A percentile compares a stretch with the other conserved stretches of the same genome.
These are phyloP conservation scores for Dendroctonus valens DNA, from an alignment of 1,140 invertebrate genomes.

Conservation along the genomic window DNA sequence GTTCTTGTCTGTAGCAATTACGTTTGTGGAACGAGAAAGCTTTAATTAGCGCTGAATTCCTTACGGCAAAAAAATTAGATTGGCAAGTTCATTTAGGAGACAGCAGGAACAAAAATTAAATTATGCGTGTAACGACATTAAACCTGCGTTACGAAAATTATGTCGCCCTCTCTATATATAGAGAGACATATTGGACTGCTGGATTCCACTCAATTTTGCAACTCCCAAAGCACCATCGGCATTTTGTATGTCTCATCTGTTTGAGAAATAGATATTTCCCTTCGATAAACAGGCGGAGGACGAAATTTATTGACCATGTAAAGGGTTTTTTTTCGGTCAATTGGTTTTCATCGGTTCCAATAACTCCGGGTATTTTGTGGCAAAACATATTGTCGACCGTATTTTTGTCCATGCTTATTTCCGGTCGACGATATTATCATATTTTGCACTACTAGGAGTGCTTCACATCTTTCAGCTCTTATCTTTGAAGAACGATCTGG, in stretches of 20 bases:
- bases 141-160: not conserved
- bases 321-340: constrained; percentile 21
- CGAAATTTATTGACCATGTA: constrained; percentile 21
- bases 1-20: constrained; percentile 6
- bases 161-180: too few species aligned
- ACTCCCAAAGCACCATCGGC: too few species aligned
- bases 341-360: constrained; percentile 24
- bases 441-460: not conserved
- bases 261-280: not conserved
- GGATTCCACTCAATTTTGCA: too few species aligned
- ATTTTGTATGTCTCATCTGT: not conserved
- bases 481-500: too few species aligned
- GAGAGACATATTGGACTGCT: too few species aligned
- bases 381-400: constrained; percentile 10
- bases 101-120: not conserved
- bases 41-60: constrained; percentile 11
- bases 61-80: constrained; percentile 1
- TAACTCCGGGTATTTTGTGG: constrained; percentile 7
- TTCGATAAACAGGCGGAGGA: constrained; percentile 2
- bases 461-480: too few species aligned
- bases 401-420: constrained; percentile 15
- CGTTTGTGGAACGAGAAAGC: constrained; percentile 13
- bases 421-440: constrained; percentile 3
- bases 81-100: constrained; percentile 1
- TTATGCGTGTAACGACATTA: not conserved